Evolutionary conservation across 2,888 invertebrate genomes (phyloP).

Genomic region (Spodoptera littoralis): DNA sequence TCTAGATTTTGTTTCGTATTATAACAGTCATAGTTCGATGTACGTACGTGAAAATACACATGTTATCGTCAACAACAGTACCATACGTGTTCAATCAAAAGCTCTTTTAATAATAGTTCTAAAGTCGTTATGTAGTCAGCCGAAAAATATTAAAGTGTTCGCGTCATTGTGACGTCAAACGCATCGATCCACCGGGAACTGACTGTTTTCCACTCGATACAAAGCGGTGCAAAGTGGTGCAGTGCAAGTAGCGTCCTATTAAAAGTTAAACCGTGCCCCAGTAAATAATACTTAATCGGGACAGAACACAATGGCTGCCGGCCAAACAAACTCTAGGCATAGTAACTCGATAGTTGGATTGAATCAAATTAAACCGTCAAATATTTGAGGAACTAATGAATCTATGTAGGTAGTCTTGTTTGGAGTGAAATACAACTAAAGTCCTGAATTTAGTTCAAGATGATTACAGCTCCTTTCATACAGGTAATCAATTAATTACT

Average conservation of each 20-base stretch:
- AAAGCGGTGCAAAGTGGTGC: constrained; percentile 42
- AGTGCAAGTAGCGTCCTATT: constrained; percentile 31
- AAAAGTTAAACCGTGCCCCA: constrained; percentile 19
- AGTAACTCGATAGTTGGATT: constrained; percentile 40
- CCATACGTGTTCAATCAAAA: constrained; percentile 28
- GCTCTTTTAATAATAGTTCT: constrained; percentile 20
- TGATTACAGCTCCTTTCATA: constrained; percentile 17
- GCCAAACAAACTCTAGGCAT: constrained; percentile 18
- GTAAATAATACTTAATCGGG: constrained; percentile 24
- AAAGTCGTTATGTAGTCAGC: constrained; percentile 24
- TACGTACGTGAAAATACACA: neutral
- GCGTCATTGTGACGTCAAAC: constrained; percentile 66
- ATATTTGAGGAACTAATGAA: constrained; percentile 37
- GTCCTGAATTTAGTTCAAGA: constrained; percentile 33
- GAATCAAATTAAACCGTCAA: constrained; percentile 32
- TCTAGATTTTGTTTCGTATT: too few relatives aligned
- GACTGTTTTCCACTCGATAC: constrained; percentile 38
- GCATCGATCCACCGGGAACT: constrained; percentile 59
- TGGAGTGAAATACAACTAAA: constrained; percentile 16
- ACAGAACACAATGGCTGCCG: constrained; percentile 22
- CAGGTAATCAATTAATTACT: constrained; percentile 15
- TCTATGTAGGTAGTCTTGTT: constrained; percentile 14
- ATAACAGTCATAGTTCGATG: too few relatives aligned
- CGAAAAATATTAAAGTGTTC: constrained; percentile 38
- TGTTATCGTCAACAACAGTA: constrained; percentile 20